Base-by-base conservation (phyloP, 2,888 invertebrate species). In the Brenthis hecate region DNA sequence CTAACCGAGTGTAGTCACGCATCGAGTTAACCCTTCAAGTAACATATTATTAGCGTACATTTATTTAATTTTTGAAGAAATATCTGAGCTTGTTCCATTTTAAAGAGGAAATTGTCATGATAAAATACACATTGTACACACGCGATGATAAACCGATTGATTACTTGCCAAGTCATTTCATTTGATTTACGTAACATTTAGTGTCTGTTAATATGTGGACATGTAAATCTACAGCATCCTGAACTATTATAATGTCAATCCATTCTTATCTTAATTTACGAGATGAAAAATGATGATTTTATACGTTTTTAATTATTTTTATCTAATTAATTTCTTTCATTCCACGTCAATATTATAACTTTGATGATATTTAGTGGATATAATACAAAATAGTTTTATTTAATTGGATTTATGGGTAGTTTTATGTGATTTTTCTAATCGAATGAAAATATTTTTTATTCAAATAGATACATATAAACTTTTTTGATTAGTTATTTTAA, bases 1-100 rank as follows among this genome's bases (percentile, higher is more conserved):
- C 86, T 90, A 89, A 91, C 88, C 88, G 89, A 81, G 85, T 79
- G 73, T 85, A 88, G 92, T 92, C 92, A 92, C 92, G 92, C 87
- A 90, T 51, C 87, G 86, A 81, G 88, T 90, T 89, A 89, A 83
- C 82, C 80, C 83, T 75, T 77, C 66, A 73, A 75, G 73, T 81
- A 88, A 81, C 87, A 78, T 92, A 82, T 92, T 87, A 92, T 92
- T 92, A 91, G 84, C 81, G 81, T 78, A 85, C 86, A 87, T 90
- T 89, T 90, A 90, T 89, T 90, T 91, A 90, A 91, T 89, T 89
- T 88, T 85, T 81, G 77, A 79, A 82, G 80, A 81, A 80, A 79
- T 77, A 78, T 78, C 74, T 80, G 75, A 78, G 78, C 78, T 75
- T 75, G 81, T 82, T 81, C 74, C 70, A 53, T 66, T 70, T 60